These are phyloP conservation scores for Patiria miniata DNA, from an alignment of 35 echinoderm and acorn worm genomes.

Conservation along the genomic window DNA sequence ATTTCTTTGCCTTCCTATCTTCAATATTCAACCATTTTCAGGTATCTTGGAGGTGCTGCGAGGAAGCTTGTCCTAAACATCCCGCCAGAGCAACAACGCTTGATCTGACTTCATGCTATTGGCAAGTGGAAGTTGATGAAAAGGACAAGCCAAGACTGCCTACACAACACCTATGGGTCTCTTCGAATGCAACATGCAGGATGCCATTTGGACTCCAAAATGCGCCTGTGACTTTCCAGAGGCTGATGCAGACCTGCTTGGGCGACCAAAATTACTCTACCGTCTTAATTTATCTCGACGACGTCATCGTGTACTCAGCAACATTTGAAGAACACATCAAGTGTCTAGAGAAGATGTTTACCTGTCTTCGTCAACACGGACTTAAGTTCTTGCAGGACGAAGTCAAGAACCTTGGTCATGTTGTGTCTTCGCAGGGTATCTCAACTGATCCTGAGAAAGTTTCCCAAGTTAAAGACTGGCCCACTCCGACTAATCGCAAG, in stretches of 20 bases:
- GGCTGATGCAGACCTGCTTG: constrained; percentile 11
- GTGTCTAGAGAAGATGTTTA: background rate
- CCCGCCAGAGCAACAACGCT: constrained; percentile 11
- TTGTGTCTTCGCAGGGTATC: constrained; percentile 36
- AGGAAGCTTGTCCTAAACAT: constrained; percentile 35
- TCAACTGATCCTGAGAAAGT: constrained; percentile 38
- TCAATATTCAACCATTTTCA: constrained; percentile 38
- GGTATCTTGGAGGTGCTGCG: constrained; percentile 41
- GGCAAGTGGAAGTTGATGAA: constrained; percentile 48
- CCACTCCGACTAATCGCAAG: background rate
- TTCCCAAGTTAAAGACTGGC: constrained; percentile 14
- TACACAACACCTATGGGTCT: too few species aligned
- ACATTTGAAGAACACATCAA: constrained; percentile 46
- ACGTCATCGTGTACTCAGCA: constrained; percentile 35
- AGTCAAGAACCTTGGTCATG: constrained; percentile 50
- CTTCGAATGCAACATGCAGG: constrained; percentile 36
- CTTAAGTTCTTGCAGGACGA: constrained; percentile 31
- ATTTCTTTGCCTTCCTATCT: background rate
- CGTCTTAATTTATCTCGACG: background rate
- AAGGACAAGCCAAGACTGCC: constrained; percentile 53
- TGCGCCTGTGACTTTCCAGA: constrained; percentile 41
- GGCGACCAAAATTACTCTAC: constrained; percentile 37
- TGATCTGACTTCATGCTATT: constrained; percentile 30
- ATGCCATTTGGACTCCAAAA: constrained; percentile 59
- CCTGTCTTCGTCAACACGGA: constrained; percentile 39